Evolutionary conservation across 2,797 vertebrate genomes (phyloP).

Genomic region (Naso thynnoides): DNA sequence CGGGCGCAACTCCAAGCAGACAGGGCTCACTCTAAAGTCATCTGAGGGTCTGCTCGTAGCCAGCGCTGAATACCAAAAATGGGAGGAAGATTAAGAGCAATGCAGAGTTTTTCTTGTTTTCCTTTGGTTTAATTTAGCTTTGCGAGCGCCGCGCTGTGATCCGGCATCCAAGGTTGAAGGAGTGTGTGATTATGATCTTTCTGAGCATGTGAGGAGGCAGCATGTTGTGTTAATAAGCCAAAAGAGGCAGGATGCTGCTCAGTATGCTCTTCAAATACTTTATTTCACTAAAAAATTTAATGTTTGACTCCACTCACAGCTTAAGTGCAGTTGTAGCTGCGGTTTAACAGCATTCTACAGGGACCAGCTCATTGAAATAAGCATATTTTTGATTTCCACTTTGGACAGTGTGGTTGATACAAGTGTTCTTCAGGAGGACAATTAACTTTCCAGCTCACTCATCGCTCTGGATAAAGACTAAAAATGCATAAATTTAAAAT

Average conservation of each 20-base stretch:
- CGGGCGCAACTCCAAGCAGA: constrained; percentile 13
- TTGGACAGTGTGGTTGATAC: constrained; percentile 1
- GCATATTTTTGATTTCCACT: constrained; percentile 3
- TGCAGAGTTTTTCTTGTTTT: constrained; percentile 14
- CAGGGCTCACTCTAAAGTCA: constrained; percentile 4
- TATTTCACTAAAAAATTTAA: constrained; percentile 30
- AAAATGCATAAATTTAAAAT: constrained; percentile 7
- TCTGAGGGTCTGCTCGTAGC: constrained; percentile 9
- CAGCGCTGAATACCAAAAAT: not conserved
- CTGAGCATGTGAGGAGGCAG: constrained; percentile 29
- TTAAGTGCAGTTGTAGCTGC: not conserved
- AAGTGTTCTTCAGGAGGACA: constrained; percentile 33
- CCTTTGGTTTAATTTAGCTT: constrained; percentile 12
- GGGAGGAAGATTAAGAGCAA: constrained; percentile 7
- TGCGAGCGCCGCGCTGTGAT: constrained; percentile 7
- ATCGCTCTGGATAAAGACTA: not conserved
- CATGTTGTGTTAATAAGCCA: constrained; percentile 30
- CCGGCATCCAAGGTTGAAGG: constrained; percentile 16
- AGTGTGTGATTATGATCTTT: constrained; percentile 47
- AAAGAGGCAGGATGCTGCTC: constrained; percentile 13
- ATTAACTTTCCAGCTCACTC: constrained; percentile 7
- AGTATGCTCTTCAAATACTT: constrained; percentile 31
- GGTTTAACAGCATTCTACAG: constrained; percentile 4
- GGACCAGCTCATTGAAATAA: constrained; percentile 6
- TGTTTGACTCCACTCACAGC: constrained; percentile 16